Conservation (phyloP, 1,140 invertebrate genomes). For the Hesperophylax magnus region DNA sequence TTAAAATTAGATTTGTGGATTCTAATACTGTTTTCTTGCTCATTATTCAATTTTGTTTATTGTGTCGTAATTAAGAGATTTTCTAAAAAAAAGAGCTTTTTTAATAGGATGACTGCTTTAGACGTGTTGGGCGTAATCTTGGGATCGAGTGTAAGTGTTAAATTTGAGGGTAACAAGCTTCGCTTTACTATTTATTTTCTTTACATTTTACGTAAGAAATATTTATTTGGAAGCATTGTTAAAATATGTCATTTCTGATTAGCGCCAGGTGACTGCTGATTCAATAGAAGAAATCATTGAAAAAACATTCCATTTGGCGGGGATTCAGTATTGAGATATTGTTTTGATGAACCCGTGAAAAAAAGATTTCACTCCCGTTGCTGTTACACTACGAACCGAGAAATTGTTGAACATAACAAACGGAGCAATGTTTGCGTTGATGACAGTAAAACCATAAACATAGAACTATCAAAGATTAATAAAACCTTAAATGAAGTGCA, state of each 20-base stretch:
- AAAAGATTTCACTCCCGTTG: no score
- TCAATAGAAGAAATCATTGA: not conserved
- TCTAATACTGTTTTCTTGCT: not conserved
- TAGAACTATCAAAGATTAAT: not conserved
- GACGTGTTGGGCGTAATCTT: not conserved
- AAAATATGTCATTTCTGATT: not conserved
- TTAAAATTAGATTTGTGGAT: not conserved
- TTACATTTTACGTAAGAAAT: constrained; percentile 11
- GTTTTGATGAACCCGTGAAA: no score
- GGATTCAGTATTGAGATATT: no score
- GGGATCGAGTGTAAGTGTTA: not conserved
- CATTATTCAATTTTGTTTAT: no score
- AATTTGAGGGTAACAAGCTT: not conserved
- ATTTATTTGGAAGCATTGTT: constrained; percentile 5
- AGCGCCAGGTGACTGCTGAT: not conserved
- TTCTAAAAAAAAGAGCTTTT: no score
- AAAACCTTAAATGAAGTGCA: constrained; percentile 3
- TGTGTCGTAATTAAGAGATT: no score
- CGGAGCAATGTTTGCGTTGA: not conserved
- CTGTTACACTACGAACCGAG: no score
- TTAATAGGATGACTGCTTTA: not conserved
- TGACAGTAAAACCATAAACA: no score
- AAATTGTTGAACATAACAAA: not conserved
- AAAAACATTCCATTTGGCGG: not conserved
- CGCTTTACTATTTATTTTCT: not conserved